A percentile compares a stretch with the other conserved stretches of the same genome.
phyloP scores from a whole-genome alignment of 2,797 vertebrate genomes.

The Siniperca scherzeri region DNA sequence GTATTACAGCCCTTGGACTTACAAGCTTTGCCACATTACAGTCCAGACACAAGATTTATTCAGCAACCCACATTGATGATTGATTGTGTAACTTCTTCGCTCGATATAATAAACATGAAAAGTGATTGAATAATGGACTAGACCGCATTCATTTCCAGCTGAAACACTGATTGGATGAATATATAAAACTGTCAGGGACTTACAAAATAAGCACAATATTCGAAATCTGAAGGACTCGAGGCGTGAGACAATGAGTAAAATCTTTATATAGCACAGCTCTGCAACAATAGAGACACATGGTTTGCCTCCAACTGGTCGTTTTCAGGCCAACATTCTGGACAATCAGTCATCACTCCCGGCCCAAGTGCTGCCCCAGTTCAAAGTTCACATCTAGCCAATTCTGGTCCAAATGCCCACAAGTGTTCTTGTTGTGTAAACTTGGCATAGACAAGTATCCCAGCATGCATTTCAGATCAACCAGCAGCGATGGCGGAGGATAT shows the following conservation, averaged over 20 bases:
- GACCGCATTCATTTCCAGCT: slow-evolving; percentile 33
- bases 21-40: slow-evolving; percentile 21
- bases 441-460: neutral
- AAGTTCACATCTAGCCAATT: neutral
- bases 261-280: neutral
- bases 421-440: neutral
- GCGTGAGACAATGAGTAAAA: neutral
- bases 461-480: neutral
- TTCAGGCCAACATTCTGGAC: neutral
- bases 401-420: neutral
- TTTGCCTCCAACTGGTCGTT: neutral
- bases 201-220: slow-evolving; percentile 10
- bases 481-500: neutral
- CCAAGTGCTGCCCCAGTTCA: neutral
- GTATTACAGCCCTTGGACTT: neutral
- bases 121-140: slow-evolving; percentile 39
- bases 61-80: slow-evolving; percentile 18
- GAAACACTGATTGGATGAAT: slow-evolving; percentile 35
- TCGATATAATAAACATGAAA: slow-evolving; percentile 51
- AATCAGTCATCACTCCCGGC: neutral
- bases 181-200: slow-evolving; percentile 17
- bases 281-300: neutral
- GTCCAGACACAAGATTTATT: slow-evolving; percentile 31
- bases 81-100: slow-evolving; percentile 28
- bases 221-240: neutral